Evolutionary conservation across 2,797 vertebrate species (phyloP), one percentile per base, ranked within the genome.

Genomic region (Sphenopsis melanotis): DNA sequence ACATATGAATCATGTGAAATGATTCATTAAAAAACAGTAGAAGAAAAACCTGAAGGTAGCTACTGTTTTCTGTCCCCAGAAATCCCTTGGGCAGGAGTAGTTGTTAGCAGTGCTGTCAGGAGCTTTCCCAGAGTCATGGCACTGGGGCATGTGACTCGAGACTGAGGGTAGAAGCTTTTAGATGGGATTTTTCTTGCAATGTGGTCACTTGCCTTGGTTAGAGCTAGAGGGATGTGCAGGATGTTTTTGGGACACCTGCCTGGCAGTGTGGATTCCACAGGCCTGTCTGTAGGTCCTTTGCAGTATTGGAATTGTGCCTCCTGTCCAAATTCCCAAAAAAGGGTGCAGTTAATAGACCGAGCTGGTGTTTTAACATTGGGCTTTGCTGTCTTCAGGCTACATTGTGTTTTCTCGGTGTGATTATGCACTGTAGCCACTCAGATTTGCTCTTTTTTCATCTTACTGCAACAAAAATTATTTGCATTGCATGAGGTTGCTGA

Each of bases 391-490:
- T 83, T 78, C 83, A 91, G 95, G 89, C 90, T 88, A 72, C 70
- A 18, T 87, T 23, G 27, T 83, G 13, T 93, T 89, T 92, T 91
- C 88, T 94, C 2, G 2, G 2, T 87, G 69, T 91, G 90, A 50
- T 93, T 65, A 87, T 92, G 63, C 56, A 50, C 94, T 93, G 71
- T 95, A 87, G 80, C 91, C 53, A 21, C 87, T 92, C 79, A 79
- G 92, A 92, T 76, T 91, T 94, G 89, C 75, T 94, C 81, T 96
- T 93, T 92, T 86, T 96, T 93, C 80, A 82, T 96, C 69, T 95
- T 92, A 57, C 59, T 68, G 77, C 87, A 50, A 56, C 57, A 87
- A 8, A 87, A 85, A 80, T 46, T 10, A 75, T 95, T 83, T 82
- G 83, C 77, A 65, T 86, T 89, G 83, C 85, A 79, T 81, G 78